Evolutionary conservation across 1,140 invertebrate genomes (phyloP), one percentile per base, ranked within the genome.

Genomic region (Hyles vespertilio): DNA sequence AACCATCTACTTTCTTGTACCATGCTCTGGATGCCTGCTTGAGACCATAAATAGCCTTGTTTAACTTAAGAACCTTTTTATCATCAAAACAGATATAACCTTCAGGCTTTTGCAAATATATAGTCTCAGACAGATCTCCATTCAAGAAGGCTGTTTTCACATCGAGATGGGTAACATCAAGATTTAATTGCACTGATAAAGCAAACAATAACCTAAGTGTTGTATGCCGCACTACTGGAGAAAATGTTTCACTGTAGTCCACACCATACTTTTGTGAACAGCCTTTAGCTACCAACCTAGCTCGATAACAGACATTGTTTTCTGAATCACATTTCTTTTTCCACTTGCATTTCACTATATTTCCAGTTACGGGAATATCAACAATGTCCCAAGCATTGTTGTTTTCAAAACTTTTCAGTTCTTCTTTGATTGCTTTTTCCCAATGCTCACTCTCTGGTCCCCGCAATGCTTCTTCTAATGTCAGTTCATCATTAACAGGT

Each of bases 371-470:
- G 47, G 84, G 80, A 53, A 59, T 58, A 10, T 80, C 65, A 8
- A 77, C 70, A 12, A 81, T 43, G 11, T 77, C 67, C 76, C 81
- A 84, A 22, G 81, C 67, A 10, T 81, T 52, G 57, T 77, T 79
- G 51, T 77, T 67, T 56, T 59, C 33, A 49, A 83, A 73, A 32
- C 67, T 76, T 6, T 67, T 44, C 22, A 80, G 7, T 47, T 81
- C 72, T 46, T 76, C 67, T 32, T 64, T n/a, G 61, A 76, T 77
- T 3, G 76, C 72, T 34, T 67, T 36, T 0, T 11, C 3, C 61
- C 61, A 67, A 22, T 63, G 36, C 3, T 58, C 56, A 51, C 51
- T 49, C 44, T 67, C 65, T 33, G 54, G 43, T 5, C 65, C 32
- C 11, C 12, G 56, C n/a, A 58, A 44, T 2, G 36, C 59, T 3